Evolutionary conservation across 2,113 vertebrate genomes (phyloP).

Genomic region (Trematomus loennbergii): DNA sequence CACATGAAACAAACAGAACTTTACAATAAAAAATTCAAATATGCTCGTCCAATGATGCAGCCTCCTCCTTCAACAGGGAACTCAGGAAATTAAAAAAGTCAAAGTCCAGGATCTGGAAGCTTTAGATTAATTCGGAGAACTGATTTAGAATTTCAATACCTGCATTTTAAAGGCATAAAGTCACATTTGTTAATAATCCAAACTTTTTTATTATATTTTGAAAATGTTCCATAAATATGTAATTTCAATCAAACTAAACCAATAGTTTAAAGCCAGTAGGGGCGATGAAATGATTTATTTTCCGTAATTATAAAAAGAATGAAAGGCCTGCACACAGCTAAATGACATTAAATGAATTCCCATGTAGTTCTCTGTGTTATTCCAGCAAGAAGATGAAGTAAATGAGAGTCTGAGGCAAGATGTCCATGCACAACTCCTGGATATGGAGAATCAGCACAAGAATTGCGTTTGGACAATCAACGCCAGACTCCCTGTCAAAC

Average conservation of each 20-base stretch:
- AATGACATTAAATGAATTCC: not conserved
- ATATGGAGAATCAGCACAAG: constrained; percentile 73
- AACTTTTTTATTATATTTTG: not conserved
- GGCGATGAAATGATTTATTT: not conserved
- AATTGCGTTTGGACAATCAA: constrained; percentile 90
- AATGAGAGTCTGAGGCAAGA: constrained; percentile 76
- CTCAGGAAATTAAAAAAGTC: not conserved
- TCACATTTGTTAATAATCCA: not conserved
- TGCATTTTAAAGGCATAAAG: not conserved
- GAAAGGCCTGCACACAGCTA: not conserved
- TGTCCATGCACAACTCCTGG: constrained; percentile 88
- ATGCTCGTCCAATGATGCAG: not conserved
- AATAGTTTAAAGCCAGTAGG: constrained; percentile 4
- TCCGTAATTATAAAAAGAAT: not conserved
- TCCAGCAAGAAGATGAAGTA: constrained; percentile 4
- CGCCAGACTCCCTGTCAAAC: constrained; percentile 80
- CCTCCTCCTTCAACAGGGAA: not conserved
- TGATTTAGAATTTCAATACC: not conserved
- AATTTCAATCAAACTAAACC: not conserved
- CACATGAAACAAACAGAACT: not conserved
- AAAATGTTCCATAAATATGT: not conserved
- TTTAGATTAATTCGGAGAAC: not conserved
- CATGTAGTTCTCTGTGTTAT: not conserved
- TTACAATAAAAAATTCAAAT: not conserved
- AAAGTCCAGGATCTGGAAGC: not conserved